phyloP scores from a whole-genome alignment of 2,888 invertebrate genomes.

The Falcaria lacertinaria region DNA sequence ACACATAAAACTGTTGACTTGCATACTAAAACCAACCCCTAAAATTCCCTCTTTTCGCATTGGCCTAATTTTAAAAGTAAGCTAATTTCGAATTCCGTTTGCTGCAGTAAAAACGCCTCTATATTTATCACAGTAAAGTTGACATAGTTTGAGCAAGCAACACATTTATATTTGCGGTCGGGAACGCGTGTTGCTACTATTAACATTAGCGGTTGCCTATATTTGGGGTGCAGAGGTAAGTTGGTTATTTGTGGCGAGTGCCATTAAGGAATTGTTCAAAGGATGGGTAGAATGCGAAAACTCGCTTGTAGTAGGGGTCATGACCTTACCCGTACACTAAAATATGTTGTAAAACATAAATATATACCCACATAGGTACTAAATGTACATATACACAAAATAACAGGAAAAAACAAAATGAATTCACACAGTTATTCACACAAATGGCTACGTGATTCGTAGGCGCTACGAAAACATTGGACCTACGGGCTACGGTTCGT shows the following conservation, averaged over 20 bases:
- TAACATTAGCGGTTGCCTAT: background rate
- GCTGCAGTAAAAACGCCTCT: background rate
- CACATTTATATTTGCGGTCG: background rate
- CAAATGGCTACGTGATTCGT: background rate
- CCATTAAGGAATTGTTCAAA: background rate
- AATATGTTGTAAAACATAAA: too few relatives aligned
- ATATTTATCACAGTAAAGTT: background rate
- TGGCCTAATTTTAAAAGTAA: background rate
- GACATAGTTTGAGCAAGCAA: background rate
- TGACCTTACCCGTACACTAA: background rate
- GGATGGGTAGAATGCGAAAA: background rate
- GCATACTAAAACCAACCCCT: background rate
- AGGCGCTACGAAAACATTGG: background rate
- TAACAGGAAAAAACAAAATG: too few relatives aligned
- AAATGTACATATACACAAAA: too few relatives aligned
- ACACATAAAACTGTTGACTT: background rate
- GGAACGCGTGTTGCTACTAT: background rate
- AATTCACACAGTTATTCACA: too few relatives aligned
- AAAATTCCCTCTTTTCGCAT: background rate
- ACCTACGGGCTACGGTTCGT: background rate
- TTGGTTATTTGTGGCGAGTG: background rate
- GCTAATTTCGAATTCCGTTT: background rate
- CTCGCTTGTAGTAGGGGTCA: background rate
- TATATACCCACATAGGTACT: too few relatives aligned
- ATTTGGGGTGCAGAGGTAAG: background rate